A percentile compares a stretch with the other conserved stretches of the same genome.
Evolutionary conservation across 1,140 invertebrate species (phyloP).

Genomic region (Pantala flavescens): DNA sequence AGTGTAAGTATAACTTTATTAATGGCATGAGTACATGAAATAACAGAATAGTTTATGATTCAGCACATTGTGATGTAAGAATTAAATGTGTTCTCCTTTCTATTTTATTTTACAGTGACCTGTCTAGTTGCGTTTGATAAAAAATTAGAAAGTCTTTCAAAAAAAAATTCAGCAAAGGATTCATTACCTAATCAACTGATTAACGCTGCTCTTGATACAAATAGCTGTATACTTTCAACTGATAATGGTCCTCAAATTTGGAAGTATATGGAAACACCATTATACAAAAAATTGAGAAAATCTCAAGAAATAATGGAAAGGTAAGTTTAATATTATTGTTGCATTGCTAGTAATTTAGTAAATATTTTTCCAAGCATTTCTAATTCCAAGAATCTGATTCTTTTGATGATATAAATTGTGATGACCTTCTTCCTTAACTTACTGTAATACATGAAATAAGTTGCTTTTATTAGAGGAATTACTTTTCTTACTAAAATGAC

Average conservation of each 20-base stretch:
- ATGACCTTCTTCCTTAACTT: no score
- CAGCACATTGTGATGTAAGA: no score
- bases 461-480: no score
- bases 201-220: slow-evolving; percentile 56
- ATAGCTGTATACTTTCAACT: slow-evolving; percentile 55
- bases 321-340: slow-evolving; percentile 36
- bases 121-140: slow-evolving; percentile 56
- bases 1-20: slow-evolving; percentile 47
- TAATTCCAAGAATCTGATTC: no score
- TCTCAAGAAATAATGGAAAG: slow-evolving; percentile 64
- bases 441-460: no score
- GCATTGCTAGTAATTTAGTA: no score
- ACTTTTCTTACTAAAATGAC: no score
- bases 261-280: slow-evolving; percentile 57
- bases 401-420: no score
- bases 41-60: no score
- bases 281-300: slow-evolving; percentile 56
- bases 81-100: neutral
- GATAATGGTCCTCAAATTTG: slow-evolving; percentile 67
- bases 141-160: slow-evolving; percentile 51
- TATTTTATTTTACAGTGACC: slow-evolving; percentile 47
- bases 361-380: no score
- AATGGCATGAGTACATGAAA: slow-evolving; percentile 18
- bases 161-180: slow-evolving; percentile 38
- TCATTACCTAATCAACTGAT: slow-evolving; percentile 48